Conservation (phyloP, 2,113 vertebrate species). For the Paramisgurnus dabryanus region DNA sequence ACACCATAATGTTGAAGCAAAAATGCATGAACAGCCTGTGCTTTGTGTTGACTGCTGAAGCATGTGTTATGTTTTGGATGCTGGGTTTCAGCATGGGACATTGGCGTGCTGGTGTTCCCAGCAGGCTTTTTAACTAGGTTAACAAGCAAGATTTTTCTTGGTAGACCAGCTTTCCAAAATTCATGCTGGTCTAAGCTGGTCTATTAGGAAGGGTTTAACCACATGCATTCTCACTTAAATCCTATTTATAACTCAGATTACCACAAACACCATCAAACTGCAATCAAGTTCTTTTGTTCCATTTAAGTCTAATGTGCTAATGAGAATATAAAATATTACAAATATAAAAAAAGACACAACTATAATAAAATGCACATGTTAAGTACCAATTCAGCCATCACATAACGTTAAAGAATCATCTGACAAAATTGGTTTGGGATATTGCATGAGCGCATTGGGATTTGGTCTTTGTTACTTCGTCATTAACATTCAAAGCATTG, state of each 20-base stretch:
- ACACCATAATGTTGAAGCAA: neutral
- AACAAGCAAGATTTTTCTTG: no score
- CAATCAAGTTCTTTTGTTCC: neutral
- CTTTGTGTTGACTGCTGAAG: neutral
- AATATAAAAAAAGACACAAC: no score
- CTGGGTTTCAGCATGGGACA: no score
- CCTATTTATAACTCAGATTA: neutral
- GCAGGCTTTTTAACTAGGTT: no score
- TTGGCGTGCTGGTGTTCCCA: no score
- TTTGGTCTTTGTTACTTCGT: neutral
- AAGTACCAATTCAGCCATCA: neutral
- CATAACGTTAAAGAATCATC: neutral
- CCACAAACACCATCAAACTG: constrained; percentile 8
- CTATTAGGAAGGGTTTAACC: neutral
- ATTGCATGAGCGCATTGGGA: neutral
- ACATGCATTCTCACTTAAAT: constrained; percentile 14
- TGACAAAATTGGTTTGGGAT: constrained; percentile 9
- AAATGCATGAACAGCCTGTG: neutral
- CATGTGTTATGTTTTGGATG: no score
- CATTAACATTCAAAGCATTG: constrained; percentile 26
- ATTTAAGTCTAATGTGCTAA: neutral
- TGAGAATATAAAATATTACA: no score
- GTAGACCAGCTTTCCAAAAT: no score
- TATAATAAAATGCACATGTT: neutral
- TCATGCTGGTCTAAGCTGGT: no score